A percentile compares a stretch with the other conserved stretches of the same genome.
Conservation (phyloP, 2,113 vertebrate genomes). For the Ammodytes marinus region DNA sequence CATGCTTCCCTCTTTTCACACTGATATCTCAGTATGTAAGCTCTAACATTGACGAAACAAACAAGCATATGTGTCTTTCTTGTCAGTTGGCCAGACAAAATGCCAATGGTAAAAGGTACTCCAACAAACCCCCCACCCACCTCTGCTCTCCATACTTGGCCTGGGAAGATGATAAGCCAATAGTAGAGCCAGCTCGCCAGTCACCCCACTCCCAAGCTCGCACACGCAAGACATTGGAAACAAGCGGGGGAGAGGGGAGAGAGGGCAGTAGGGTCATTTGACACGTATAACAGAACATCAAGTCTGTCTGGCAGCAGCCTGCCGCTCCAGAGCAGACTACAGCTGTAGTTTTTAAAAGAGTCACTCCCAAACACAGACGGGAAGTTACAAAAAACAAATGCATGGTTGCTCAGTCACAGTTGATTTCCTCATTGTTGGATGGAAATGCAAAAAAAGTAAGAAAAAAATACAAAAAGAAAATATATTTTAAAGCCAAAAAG, state of each 20-base stretch:
- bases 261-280: constrained; percentile 58
- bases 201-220: constrained; percentile 85
- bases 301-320: constrained; percentile 31
- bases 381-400: constrained; percentile 32
- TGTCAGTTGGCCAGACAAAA: constrained; percentile 60
- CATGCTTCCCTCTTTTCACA: not conserved
- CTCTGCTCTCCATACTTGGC: constrained; percentile 82
- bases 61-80: not conserved
- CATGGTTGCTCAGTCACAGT: not conserved
- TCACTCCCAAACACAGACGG: constrained; percentile 27
- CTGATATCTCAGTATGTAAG: not conserved
- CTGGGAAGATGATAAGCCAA: constrained; percentile 83
- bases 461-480: not conserved
- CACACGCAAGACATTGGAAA: constrained; percentile 56
- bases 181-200: constrained; percentile 70
- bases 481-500: constrained; percentile 2
- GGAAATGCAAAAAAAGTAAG: too few species aligned
- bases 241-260: constrained; percentile 32
- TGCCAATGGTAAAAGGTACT: constrained; percentile 85
- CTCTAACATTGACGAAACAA: not conserved
- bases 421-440: not conserved
- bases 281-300: constrained; percentile 60
- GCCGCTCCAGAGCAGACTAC: not conserved
- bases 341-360: constrained; percentile 28
- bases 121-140: constrained; percentile 63